Percentiles rank a stretch among this genome's conserved stretches.
phyloP scores from a whole-genome alignment of 1,140 invertebrate genomes.

The Archivesica marissinica region DNA sequence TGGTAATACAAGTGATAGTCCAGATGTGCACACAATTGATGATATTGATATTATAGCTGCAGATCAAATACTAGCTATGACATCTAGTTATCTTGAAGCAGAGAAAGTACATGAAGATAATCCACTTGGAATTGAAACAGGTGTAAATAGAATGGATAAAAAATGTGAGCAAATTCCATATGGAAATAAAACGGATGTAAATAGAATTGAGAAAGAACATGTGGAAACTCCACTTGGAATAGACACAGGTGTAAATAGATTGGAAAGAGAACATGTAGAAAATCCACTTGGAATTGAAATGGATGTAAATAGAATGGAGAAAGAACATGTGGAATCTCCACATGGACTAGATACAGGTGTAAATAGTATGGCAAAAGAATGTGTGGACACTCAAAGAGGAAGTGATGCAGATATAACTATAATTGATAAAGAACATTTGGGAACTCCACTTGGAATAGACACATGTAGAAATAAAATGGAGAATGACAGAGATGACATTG shows the following conservation, averaged over 20 bases:
- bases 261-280: not conserved
- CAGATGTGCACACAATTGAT: constrained; percentile 19
- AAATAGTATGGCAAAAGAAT: too few relatives aligned
- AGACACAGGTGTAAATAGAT: too few relatives aligned
- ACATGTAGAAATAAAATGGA: not conserved
- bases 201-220: not conserved
- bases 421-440: not conserved
- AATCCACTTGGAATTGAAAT: too few relatives aligned
- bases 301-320: too few relatives aligned
- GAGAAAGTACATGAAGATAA: constrained; percentile 23
- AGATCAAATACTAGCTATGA: constrained; percentile 41
- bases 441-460: too few relatives aligned
- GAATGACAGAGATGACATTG: not conserved
- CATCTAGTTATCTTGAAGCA: constrained; percentile 42
- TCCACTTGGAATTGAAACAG: not conserved
- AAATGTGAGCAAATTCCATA: too few relatives aligned
- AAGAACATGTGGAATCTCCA: too few relatives aligned
- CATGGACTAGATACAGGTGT: too few relatives aligned
- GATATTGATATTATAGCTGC: constrained; percentile 44
- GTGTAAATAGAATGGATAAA: not conserved
- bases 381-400: not conserved
- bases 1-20: not conserved
- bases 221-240: too few relatives aligned
- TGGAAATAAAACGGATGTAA: not conserved
- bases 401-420: not conserved